phyloP scores from a whole-genome alignment of 2,888 invertebrate genomes.

The Phalera bucephala region DNA sequence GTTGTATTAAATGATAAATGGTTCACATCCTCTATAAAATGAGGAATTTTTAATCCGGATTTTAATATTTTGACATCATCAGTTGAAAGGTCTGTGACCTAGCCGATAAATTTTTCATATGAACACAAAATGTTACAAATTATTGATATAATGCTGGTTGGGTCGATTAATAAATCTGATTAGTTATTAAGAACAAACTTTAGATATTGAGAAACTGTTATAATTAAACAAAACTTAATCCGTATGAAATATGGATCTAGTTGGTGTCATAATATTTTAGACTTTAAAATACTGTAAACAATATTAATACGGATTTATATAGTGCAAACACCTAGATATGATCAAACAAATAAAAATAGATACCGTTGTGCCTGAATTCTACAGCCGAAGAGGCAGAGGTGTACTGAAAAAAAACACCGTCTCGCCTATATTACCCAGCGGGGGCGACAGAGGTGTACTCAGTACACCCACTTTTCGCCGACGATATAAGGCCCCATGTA shows the following conservation, averaged over 20 bases:
- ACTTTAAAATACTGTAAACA: neutral
- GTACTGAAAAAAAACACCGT: too few relatives aligned
- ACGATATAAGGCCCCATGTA: too few relatives aligned
- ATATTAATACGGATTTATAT: neutral
- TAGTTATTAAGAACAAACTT: neutral
- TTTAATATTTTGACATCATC: constrained; percentile 26
- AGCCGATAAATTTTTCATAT: constrained; percentile 1
- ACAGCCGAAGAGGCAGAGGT: too few relatives aligned
- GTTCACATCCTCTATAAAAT: constrained; percentile 38
- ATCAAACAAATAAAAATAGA: too few relatives aligned
- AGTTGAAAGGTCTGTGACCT: constrained; percentile 27
- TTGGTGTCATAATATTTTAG: neutral
- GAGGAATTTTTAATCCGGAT: constrained; percentile 21
- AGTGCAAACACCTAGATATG: neutral
- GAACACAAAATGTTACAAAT: neutral
- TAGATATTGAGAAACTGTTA: neutral
- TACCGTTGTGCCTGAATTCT: too few relatives aligned
- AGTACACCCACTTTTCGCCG: too few relatives aligned
- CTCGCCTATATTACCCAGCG: too few relatives aligned
- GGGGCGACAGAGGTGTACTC: too few relatives aligned
- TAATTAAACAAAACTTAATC: neutral
- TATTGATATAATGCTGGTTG: neutral
- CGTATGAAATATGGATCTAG: neutral
- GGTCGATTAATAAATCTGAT: neutral
- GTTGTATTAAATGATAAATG: constrained; percentile 20